Evolutionary conservation across 2,797 vertebrate species (phyloP), one percentile per base, ranked within the genome.

Genomic region (Lepilemur ruficaudatus): DNA sequence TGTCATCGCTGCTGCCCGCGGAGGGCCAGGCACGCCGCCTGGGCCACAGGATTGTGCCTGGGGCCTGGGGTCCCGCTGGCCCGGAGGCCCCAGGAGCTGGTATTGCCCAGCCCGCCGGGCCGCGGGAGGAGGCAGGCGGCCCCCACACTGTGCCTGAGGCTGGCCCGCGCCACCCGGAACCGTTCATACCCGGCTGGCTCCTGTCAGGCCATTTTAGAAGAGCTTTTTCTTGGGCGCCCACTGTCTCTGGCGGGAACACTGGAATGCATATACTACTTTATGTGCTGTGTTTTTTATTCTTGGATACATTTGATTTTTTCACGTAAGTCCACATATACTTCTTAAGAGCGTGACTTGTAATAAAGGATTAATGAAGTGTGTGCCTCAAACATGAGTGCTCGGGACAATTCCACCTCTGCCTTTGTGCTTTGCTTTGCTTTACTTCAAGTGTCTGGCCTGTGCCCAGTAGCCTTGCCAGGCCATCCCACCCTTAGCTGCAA

Each of bases 201-300:
- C 32, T 75, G 89, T 93, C 94, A 79, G 95, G 97, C 89, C 43
- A 0, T 91, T 94, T 93, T 84, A 83, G 95, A 98, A 97, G 96
- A 97, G 96, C 95, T 95, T 96, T 96, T 86, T 75, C 94, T 94
- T 84, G 95, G 97, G 96, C 57, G 89, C 91, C 91, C 11, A 30
- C 95, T 76, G 35, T 94, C 78, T 91, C 72, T 11, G 85, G 96
- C 83, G 96, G 89, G 57, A 99, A 99, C 99, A 99, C 99, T 99
- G 99, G 99, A 99, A 99, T 99, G 99, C 99, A 98, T 99, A 98
- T 98, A 99, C 98, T 99, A 99, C 98, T 99, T 98, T 98, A 98
- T 98, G 99, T 99, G 98, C 99, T 99, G 99, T 99, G 99, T 99
- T 99, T 99, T 99, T 99, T 99, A 99, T 99, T 98, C 99, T 99